Evolutionary conservation across 2,797 vertebrate species (phyloP).

Genomic region (Bovichtus variegatus): DNA sequence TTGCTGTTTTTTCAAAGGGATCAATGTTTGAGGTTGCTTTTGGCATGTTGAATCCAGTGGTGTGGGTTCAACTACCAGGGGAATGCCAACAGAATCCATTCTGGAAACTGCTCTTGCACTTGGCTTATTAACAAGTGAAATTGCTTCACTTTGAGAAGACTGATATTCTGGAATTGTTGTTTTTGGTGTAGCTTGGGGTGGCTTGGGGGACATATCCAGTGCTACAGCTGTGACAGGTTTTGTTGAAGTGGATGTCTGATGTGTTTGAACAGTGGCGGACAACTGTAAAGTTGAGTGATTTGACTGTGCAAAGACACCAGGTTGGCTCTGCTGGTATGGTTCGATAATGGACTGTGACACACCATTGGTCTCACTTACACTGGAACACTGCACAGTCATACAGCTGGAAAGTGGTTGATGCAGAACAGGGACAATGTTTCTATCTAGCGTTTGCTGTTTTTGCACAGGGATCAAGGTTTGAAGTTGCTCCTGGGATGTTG

Average conservation of each 20-base stretch:
- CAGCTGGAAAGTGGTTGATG: slow-evolving; percentile 14
- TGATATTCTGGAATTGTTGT: slow-evolving; percentile 23
- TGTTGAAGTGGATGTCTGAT: slow-evolving; percentile 37
- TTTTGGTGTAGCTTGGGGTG: slow-evolving; percentile 17
- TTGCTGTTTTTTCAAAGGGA: slow-evolving; percentile 25
- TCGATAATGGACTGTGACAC: slow-evolving; percentile 28
- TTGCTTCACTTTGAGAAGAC: slow-evolving; percentile 45
- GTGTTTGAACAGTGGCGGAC: slow-evolving; percentile 10
- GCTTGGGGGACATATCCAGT: slow-evolving; percentile 80
- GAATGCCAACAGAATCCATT: slow-evolving; percentile 68
- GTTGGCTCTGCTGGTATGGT: slow-evolving; percentile 27
- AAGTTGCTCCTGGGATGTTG: slow-evolving; percentile 36
- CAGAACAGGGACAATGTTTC: slow-evolving; percentile 17
- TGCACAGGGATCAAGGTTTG: slow-evolving; percentile 20
- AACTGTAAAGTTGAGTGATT: slow-evolving; percentile 19
- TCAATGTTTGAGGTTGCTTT: slow-evolving; percentile 24
- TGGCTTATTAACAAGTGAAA: slow-evolving; percentile 77
- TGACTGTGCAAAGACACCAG: slow-evolving; percentile 16
- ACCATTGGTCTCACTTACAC: slow-evolving; percentile 16
- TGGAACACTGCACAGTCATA: not conserved
- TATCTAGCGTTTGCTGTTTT: slow-evolving; percentile 28
- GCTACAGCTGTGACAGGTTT: slow-evolving; percentile 77
- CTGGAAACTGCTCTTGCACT: slow-evolving; percentile 56
- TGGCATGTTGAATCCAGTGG: slow-evolving; percentile 26
- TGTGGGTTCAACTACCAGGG: slow-evolving; percentile 72